These are phyloP conservation scores for Gobio gobio DNA, from an alignment of 2,113 vertebrate species.

Conservation along the genomic window DNA sequence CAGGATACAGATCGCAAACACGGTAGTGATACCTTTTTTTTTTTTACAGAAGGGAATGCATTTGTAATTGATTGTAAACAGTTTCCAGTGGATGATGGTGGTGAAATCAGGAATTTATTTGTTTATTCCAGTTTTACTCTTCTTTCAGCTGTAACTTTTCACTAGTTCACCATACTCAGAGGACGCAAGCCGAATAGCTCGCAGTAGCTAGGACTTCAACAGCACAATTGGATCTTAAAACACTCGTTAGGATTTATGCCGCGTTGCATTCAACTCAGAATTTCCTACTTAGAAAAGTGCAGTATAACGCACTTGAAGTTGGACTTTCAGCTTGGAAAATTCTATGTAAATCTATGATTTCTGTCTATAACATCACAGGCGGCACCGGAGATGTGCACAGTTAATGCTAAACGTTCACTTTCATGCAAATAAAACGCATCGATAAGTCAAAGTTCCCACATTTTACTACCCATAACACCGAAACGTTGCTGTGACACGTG, in stretches of 20 bases:
- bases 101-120: conserved; percentile 28
- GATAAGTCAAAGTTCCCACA: neutral
- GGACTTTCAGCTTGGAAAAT: neutral
- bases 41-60: conserved; percentile 26
- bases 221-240: neutral
- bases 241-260: neutral
- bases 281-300: neutral
- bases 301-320: neutral
- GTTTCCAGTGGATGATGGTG: conserved; percentile 12
- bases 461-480: neutral
- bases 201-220: conserved; percentile 23
- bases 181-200: conserved; percentile 13
- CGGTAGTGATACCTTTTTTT: neutral
- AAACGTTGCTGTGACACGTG: neutral
- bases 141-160: neutral
- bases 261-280: neutral
- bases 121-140: neutral
- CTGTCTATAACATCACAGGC: neutral
- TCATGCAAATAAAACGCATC: neutral
- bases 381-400: neutral
- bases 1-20: conserved; percentile 27
- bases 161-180: conserved; percentile 2
- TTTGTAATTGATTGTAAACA: conserved; percentile 16
- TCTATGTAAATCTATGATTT: neutral
- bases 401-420: neutral